Evolutionary conservation across 1,140 invertebrate species (phyloP), one percentile per base, ranked within the genome.

Genomic region (Drosophila navojoa): DNA sequence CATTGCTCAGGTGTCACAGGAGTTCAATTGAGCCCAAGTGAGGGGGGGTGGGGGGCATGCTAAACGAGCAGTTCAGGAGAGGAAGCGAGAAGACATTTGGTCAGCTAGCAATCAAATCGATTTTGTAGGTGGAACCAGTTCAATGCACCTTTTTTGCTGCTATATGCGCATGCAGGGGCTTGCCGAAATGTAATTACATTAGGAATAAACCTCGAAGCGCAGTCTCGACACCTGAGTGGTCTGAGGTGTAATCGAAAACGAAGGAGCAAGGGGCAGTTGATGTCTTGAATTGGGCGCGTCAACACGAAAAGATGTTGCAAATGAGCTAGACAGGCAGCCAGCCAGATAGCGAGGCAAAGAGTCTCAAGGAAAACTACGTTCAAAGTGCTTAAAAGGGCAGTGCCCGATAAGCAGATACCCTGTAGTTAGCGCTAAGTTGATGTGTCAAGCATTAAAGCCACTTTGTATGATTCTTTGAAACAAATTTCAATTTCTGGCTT

Each of bases 151-250:
- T 55, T 19, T 16, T 52, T 60, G 63, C 42, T 58, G 35, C 15
- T 70, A 16, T 62, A 71, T 78, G 77, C 67, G 71, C 27, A 49
- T 80, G 79, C 40, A 19, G 40, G 27, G 62, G 49, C 62, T 73
- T 76, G 80, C 81, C 81, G 71, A 84, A 84, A 85, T 66, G 81
- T 77, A 85, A 84, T 84, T 84, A 84, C 81, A 45, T 75, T 40
- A 5, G 25, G 49, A 57, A 73, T 9, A 44, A 16, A 45, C n/a
- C 25, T 25, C 16, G 10, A 42, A 38, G 76, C 49, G 52, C 66
- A 81, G 42, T 77, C 45, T 49, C 29, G 44, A 49, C 27, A 66
- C n/a, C 11, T 22, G 44, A 16, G 5, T 10, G 10, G 9, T 9
- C 11, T 15, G 15, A 7, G 13, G 15, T 19, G 57, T 5, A 27